phyloP scores from a whole-genome alignment of 2,888 invertebrate species.

The Bellardia bayeri region DNA sequence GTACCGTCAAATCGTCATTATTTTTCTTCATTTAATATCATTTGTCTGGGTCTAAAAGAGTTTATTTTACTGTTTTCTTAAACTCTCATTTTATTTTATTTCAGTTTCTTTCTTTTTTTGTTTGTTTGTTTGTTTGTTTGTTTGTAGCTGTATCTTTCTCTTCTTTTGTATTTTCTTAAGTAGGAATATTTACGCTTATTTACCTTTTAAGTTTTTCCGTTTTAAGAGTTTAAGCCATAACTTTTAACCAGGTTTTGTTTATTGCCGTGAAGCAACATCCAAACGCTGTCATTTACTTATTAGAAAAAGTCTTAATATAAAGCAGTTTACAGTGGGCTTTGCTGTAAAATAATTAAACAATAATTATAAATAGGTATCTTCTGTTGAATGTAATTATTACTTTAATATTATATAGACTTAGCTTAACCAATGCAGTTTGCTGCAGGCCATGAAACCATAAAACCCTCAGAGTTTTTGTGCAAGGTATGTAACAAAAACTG shows the following conservation, averaged over 20 bases:
- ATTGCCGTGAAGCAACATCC: background rate
- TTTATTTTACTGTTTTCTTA: constrained; percentile 14
- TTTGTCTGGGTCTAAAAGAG: background rate
- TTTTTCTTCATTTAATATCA: background rate
- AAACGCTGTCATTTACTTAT: no score
- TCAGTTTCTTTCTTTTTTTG: background rate
- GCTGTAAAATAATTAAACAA: no score
- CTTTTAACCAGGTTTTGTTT: background rate
- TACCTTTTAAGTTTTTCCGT: constrained; percentile 12
- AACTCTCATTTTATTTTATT: background rate
- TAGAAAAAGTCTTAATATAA: background rate
- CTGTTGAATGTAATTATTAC: no score
- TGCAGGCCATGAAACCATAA: no score
- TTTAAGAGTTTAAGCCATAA: constrained; percentile 2
- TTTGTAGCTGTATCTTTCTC: background rate
- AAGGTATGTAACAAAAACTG: no score
- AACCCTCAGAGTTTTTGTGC: no score
- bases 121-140: no score
- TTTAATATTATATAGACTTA: no score
- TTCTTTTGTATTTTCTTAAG: background rate
- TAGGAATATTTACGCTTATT: constrained; percentile 7
- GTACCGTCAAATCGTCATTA: background rate
- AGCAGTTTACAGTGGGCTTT: no score
- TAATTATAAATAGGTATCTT: no score
- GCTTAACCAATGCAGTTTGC: no score